Evolutionary conservation across 1,140 invertebrate species (phyloP), one percentile per base, ranked within the genome.

Genomic region (Teleogryllus occipitalis): DNA sequence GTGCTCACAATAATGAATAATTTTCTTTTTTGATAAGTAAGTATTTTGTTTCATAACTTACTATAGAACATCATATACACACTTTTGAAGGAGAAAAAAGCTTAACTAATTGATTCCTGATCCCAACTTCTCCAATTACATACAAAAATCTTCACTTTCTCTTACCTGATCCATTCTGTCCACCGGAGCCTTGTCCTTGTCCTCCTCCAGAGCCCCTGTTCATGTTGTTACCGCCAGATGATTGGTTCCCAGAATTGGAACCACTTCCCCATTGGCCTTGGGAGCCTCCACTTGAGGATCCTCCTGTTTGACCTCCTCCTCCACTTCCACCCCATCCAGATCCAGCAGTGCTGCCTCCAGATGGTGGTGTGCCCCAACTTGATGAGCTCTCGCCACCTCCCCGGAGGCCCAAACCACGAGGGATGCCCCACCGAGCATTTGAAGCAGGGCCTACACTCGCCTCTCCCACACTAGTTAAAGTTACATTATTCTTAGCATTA

Each of bases 321-420:
- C 15, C 47, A 73, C 48, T 80, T 15, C 78, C 21, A 80, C 80
- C 83, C 84, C 83, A 84, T 18, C 84, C 84, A 22, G 84, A 83
- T 21, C 79, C 81, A 21, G 82, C 82, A 21, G 82, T 81, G 49
- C 82, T 78, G 83, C 90, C 90, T 79, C 90, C 87, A 82, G 92
- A 91, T 74, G 80, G 82, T 73, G 91, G 90, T 72, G 90, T 90
- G 78, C 90, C 90, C 82, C 90, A 91, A 84, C 92, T 94, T 76
- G 94, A 88, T 39, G 93, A 93, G 85, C 90, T 94, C 85, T 94
- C 93, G 65, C 93, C 93, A 46, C 93, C 93, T 75, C 93, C 93
- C 74, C 88, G 87, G n/a, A 95, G 87, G 78, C 92, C 88, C 80
- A 93, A 84, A 48, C 87, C 85, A 39, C 83, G 86, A 65, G 90